Evolutionary conservation across 1,140 invertebrate genomes (phyloP), one percentile per base, ranked within the genome.

Genomic region (Cecropterus lyciades): DNA sequence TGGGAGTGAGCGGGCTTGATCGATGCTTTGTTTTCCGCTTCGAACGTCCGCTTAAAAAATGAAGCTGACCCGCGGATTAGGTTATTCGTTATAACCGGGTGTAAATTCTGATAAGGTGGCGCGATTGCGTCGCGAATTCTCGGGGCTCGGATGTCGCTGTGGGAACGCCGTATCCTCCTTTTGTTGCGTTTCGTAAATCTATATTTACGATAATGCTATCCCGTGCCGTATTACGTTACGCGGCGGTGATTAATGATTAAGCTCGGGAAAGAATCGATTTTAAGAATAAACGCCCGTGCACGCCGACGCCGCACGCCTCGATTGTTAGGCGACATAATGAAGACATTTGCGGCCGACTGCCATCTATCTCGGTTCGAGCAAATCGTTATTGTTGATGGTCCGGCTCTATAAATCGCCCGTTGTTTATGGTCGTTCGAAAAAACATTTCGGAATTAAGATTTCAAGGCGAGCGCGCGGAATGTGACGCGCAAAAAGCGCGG

Each of bases 1-100:
- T 87, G 89, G 79, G 89, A 88, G 87, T 80, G 89, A 92, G 74
- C 85, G 84, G 80, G 79, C 77, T 86, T 92, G 87, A 90, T 89
- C 75, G 77, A 82, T 75, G 75, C 72, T 80, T 78, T 73, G 73
- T 76, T 74, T 78, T 71, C 75, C 64, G 67, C 78, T 76, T 78
- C 71, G 75, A 75, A 72, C 69, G 75, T 74, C 73, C 73, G 60
- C 63, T 60, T 30, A 66, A 72, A 72, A 75, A 72, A 64, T 65
- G 59, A 67, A 62, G 65, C 46, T 49, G 48, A 49, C 64, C 66
- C 70, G 59, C 69, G 76, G 72, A 79, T 78, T 78, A 78, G 77
- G 70, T 77, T 70, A 69, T 72, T 43, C 71, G 65, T 77, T 77
- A 72, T 75, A 73, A 69, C 70, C 63, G 70, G 69, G 83, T 85